phyloP scores from a whole-genome alignment of 2,888 invertebrate genomes.

The Macropis europaea region DNA sequence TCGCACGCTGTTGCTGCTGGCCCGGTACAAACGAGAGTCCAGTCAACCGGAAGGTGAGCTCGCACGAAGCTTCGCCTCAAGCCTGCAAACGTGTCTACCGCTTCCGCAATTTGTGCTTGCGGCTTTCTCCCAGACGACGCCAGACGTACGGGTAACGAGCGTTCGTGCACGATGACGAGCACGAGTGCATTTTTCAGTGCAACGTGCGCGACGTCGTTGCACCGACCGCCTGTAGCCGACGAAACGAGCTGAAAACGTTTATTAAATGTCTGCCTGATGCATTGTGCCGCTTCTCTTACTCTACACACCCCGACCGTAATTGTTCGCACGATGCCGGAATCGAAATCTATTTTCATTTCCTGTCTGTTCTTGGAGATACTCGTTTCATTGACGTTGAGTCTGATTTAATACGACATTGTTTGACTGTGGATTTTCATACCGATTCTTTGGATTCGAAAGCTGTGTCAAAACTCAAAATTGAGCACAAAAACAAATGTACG shows the following conservation, averaged over 20 bases:
- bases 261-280: slow-evolving; percentile 31
- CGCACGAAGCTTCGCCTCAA: slow-evolving; percentile 46
- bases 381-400: too few species aligned
- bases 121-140: slow-evolving; percentile 46
- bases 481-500: too few species aligned
- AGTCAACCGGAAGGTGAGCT: slow-evolving; percentile 50
- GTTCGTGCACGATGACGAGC: slow-evolving; percentile 43
- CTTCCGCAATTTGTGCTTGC: slow-evolving; percentile 56
- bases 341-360: too few species aligned
- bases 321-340: too few species aligned
- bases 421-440: too few species aligned
- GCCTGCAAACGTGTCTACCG: slow-evolving; percentile 51
- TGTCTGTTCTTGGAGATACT: too few species aligned
- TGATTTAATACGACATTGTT: too few species aligned
- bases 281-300: background rate
- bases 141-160: slow-evolving; percentile 48
- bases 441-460: too few species aligned
- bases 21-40: slow-evolving; percentile 54
- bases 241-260: slow-evolving; percentile 30
- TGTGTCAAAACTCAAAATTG: too few species aligned
- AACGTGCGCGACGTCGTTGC: background rate
- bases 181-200: slow-evolving; percentile 39
- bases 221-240: background rate
- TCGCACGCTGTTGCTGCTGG: slow-evolving; percentile 18
- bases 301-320: too few species aligned